A percentile compares a stretch with the other conserved stretches of the same genome.
Evolutionary conservation across 1,140 invertebrate genomes (phyloP).

Genomic region (Cotesia vestalis): DNA sequence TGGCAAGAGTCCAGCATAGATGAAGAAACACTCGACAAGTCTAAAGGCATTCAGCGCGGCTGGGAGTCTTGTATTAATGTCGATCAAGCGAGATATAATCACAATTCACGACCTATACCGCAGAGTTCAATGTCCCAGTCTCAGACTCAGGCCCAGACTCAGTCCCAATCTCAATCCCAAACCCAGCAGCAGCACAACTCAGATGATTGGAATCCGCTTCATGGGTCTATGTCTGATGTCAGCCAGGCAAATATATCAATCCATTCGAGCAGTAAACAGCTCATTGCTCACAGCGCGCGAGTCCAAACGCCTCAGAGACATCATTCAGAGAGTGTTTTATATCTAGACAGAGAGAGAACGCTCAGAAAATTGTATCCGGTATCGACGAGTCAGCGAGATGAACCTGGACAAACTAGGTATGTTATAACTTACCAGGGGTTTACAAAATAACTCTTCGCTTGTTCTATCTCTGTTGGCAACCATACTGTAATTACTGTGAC

Average conservation of each 20-base stretch:
- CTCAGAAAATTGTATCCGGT: slow-evolving; percentile 60
- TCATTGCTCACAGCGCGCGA: slow-evolving; percentile 81
- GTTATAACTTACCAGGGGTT: neutral
- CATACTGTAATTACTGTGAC: no score
- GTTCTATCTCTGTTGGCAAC: no score
- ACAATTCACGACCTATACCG: slow-evolving; percentile 42
- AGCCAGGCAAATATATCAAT: slow-evolving; percentile 50
- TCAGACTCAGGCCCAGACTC: slow-evolving; percentile 20
- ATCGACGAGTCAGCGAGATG: slow-evolving; percentile 52
- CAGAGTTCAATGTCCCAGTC: slow-evolving; percentile 46
- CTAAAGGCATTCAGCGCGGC: slow-evolving; percentile 36
- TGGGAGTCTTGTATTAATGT: slow-evolving; percentile 46
- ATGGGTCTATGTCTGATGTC: slow-evolving; percentile 57
- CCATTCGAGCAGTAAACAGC: slow-evolving; percentile 66
- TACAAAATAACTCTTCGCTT: no score
- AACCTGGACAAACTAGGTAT: slow-evolving; percentile 44
- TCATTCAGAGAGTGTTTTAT: slow-evolving; percentile 81
- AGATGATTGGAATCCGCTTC: slow-evolving; percentile 51
- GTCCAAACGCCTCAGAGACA: slow-evolving; percentile 83
- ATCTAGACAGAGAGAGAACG: slow-evolving; percentile 66
- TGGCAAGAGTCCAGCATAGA: slow-evolving; percentile 55
- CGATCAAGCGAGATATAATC: slow-evolving; percentile 47
- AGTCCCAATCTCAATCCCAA: neutral
- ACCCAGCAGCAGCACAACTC: slow-evolving; percentile 30
- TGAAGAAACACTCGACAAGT: slow-evolving; percentile 41